Conservation (phyloP, 2,113 vertebrate genomes). For the Lutjanus erythropterus region DNA sequence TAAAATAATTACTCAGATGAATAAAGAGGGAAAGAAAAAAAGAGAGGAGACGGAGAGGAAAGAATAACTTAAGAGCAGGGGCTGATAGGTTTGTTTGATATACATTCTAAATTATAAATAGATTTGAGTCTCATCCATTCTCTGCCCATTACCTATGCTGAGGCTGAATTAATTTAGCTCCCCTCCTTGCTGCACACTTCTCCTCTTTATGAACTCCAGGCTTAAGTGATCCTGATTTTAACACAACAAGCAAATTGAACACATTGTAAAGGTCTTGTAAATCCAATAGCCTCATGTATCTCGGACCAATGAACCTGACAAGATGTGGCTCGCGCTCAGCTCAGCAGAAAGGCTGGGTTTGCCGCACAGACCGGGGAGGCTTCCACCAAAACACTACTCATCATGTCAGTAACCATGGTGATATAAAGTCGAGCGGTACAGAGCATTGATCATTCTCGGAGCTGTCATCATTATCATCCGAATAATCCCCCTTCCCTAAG, state of each 20-base stretch:
- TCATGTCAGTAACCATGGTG: constrained; percentile 68
- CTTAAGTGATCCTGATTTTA: constrained; percentile 7
- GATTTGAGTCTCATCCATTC: constrained; percentile 38
- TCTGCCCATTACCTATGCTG: constrained; percentile 29
- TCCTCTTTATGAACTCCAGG: constrained; percentile 39
- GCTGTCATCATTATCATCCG: constrained; percentile 62
- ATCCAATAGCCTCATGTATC: constrained; percentile 8
- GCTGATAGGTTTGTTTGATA: constrained; percentile 71
- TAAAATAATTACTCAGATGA: constrained; percentile 77
- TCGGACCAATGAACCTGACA: constrained; percentile 5
- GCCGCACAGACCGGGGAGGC: neutral
- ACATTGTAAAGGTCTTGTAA: constrained; percentile 18
- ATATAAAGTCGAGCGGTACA: constrained; percentile 53
- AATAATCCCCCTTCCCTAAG: constrained; percentile 56
- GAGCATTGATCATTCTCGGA: constrained; percentile 64
- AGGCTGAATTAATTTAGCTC: constrained; percentile 35
- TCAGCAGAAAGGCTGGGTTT: constrained; percentile 15
- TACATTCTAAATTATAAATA: constrained; percentile 65
- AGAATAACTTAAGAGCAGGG: constrained; percentile 43
- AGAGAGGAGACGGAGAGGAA: constrained; percentile 4
- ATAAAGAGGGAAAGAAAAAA: constrained; percentile 49
- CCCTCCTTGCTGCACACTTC: neutral
- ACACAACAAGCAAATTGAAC: neutral
- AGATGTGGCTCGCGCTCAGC: neutral
- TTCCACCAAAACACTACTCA: constrained; percentile 35